Evolutionary conservation across 2,113 vertebrate genomes (phyloP).

Genomic region (Indri indri): DNA sequence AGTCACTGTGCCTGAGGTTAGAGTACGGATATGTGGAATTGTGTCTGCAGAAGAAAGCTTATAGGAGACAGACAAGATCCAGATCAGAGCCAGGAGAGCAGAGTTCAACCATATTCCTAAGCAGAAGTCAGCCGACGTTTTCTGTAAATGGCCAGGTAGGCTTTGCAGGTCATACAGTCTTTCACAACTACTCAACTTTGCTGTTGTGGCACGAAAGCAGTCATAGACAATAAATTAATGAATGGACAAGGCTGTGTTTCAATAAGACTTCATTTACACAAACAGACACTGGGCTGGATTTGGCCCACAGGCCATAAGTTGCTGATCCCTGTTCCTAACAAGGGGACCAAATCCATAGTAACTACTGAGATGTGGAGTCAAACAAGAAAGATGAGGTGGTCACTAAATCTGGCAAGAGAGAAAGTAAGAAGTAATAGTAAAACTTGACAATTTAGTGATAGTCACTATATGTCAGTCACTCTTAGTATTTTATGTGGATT

Average conservation of each 20-base stretch:
- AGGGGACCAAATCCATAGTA: not conserved
- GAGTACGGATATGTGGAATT: not conserved
- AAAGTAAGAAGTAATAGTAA: not conserved
- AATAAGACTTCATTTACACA: not conserved
- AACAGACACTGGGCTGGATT: not conserved
- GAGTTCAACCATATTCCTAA: not conserved
- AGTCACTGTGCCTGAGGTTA: not conserved
- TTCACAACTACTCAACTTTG: not conserved
- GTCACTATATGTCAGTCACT: not conserved
- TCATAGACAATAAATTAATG: not conserved
- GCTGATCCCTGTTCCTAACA: not conserved
- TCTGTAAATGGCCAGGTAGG: not conserved
- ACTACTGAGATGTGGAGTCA: not conserved
- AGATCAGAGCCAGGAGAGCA: not conserved
- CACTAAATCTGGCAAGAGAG: not conserved
- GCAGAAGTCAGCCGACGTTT: not conserved
- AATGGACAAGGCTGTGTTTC: not conserved
- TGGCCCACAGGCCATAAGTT: not conserved
- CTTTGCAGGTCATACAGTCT: not conserved
- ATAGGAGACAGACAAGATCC: not conserved
- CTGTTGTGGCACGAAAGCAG: not conserved
- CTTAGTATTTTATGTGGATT: not conserved
- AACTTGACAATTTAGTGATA: not conserved
- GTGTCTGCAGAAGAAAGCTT: not conserved
- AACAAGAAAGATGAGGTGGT: not conserved